Base-by-base conservation (phyloP, 2,113 vertebrate genomes). In the Pedetes capensis region DNA sequence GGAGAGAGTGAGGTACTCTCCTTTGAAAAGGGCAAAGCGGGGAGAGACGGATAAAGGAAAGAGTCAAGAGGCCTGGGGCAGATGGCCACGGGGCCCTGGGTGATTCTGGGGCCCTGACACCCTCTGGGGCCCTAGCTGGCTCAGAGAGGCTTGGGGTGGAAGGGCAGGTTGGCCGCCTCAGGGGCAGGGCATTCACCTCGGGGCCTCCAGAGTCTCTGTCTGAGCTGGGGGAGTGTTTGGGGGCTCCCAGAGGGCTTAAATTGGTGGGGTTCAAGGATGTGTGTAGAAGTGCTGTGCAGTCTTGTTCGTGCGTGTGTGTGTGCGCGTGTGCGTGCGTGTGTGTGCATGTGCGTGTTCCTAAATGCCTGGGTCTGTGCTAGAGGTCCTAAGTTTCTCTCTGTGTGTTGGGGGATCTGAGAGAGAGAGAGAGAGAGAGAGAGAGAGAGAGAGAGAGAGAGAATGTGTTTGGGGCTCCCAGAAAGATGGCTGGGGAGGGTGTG, bases 1-100 rank as follows among this genome's bases (percentile, higher is more conserved):
- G 59, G 12, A 78, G n/a, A 3, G 64, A 34, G 57, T 18, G n/a
- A n/a, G n/a, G 22, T 61, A 51, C 51, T 93, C 84, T 34, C 32
- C 76, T 87, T 81, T 66, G 86, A 49, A 88, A 94, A 86, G 86
- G 80, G 79, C 37, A 89, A 74, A 37, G 47, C 8, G 4, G 68
- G 34, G 63, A 44, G 63, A 76, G 44, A 39, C 9, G 17, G 66
- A 53, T 25, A 23, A 55, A 14, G 44, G 49, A 29, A 55, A 86
- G 53, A 81, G 55, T 51, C 63, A 55, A 86, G 53, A 81, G 55
- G 57, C 63, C 53, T n/a, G 18, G 55, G 79, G 37, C 61, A 89
- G 57, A 74, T 79, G 37, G 49, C 13, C 34, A 49, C 6, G 29
- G 39, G 27, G 42, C 8, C 14, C 76, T 59, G 53, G 75, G 51